These are phyloP conservation scores for Anthoscopus minutus DNA, from an alignment of 2,113 vertebrate genomes.

Conservation along the genomic window DNA sequence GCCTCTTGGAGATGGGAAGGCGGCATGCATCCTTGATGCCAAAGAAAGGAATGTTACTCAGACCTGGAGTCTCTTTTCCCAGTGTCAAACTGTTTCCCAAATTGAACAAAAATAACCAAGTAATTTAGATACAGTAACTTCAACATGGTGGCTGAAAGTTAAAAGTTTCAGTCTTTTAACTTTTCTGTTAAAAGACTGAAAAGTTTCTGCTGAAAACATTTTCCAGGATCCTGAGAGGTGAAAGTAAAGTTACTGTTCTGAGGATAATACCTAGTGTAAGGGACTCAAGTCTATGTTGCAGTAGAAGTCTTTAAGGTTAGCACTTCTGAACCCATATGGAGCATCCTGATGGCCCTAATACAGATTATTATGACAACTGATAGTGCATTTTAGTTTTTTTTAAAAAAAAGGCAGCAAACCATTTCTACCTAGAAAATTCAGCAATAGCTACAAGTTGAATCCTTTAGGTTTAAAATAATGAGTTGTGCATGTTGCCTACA, in stretches of 20 bases:
- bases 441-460: neutral
- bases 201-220: neutral
- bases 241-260: neutral
- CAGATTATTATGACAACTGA: neutral
- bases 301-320: neutral
- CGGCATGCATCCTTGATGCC: neutral
- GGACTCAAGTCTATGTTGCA: fast-evolving
- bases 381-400: neutral
- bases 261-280: neutral
- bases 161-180: no score
- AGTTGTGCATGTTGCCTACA: neutral
- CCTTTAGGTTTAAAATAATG: neutral
- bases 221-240: neutral
- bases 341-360: neutral
- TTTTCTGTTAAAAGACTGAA: neutral
- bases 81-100: neutral
- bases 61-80: neutral
- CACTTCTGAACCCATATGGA: neutral
- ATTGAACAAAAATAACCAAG: neutral
- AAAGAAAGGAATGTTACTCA: neutral
- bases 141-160: neutral
- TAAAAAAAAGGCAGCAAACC: neutral
- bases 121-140: neutral
- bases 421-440: neutral
- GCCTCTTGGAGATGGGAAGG: neutral